A percentile compares a stretch with the other conserved stretches of the same genome.
Evolutionary conservation across 2,888 invertebrate species (phyloP).

Genomic region (Ethmia dodecea): DNA sequence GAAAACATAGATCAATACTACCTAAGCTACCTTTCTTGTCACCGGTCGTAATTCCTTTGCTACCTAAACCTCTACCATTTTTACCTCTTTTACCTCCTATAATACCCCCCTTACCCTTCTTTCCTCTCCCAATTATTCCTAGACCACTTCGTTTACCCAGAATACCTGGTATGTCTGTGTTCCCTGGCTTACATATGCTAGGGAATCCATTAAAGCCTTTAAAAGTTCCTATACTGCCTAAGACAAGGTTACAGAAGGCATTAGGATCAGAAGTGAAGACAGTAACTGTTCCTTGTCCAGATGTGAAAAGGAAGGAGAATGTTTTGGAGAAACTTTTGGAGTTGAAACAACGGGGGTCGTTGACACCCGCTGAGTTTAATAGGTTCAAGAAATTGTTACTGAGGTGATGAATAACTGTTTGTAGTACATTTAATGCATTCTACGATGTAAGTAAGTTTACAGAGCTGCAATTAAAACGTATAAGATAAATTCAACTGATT

Average conservation of each 20-base stretch:
- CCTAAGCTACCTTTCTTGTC: conserved; percentile 9
- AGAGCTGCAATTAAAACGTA: no score
- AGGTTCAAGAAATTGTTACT: conserved; percentile 40
- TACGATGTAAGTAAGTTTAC: no score
- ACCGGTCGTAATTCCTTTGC: conserved; percentile 19
- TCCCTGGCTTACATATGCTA: conserved; percentile 17
- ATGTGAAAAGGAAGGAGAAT: conserved; percentile 19
- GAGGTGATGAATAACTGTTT: no score
- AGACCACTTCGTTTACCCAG: conserved; percentile 20
- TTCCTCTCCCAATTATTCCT: conserved; percentile 11
- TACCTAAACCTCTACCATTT: conserved; percentile 23
- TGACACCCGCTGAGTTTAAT: conserved; percentile 38
- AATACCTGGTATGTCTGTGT: conserved; percentile 15
- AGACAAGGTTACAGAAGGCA: conserved; percentile 28
- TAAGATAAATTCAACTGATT: no score
- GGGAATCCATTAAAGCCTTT: conserved; percentile 26
- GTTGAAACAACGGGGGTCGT: conserved; percentile 37
- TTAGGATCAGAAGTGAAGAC: conserved; percentile 28
- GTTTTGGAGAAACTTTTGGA: conserved; percentile 36
- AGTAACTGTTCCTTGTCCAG: conserved; percentile 19
- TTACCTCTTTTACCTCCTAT: conserved; percentile 20
- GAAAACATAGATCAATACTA: conserved; percentile 19
- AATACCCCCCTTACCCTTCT: conserved; percentile 14
- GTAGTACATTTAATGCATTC: no score
- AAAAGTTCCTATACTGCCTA: conserved; percentile 30